Conservation (phyloP, 2,113 vertebrate species). For the Tragelaphus imberbis region DNA sequence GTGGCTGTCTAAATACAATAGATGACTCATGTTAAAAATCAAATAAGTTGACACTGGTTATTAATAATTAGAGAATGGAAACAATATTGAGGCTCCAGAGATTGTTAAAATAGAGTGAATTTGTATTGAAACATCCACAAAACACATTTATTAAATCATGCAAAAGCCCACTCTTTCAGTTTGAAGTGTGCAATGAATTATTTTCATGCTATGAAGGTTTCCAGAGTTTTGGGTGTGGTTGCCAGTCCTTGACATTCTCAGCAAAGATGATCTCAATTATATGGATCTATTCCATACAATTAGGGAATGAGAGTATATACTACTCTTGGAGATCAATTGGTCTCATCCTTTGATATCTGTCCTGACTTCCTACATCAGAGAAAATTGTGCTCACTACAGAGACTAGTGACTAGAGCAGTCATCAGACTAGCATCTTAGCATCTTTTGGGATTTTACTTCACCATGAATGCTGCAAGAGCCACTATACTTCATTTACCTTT, state of each 20-base stretch:
- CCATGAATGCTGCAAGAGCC: neutral
- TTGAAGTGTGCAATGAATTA: neutral
- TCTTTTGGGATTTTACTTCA: neutral
- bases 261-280: neutral
- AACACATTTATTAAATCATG: neutral
- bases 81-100: neutral
- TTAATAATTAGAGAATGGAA: neutral
- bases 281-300: neutral
- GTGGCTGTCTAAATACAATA: neutral
- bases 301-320: neutral
- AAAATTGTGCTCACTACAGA: fast-evolving
- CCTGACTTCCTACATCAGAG: neutral
- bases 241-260: neutral
- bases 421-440: neutral
- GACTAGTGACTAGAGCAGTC: neutral
- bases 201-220: neutral
- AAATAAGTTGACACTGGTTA: neutral
- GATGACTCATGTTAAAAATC: neutral
- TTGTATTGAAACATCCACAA: neutral
- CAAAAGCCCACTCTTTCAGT: neutral
- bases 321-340: neutral
- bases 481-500: neutral
- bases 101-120: neutral
- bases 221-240: neutral
- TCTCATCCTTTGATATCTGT: neutral